phyloP scores from a whole-genome alignment of 1,140 invertebrate species.

The Halesus radiatus region DNA sequence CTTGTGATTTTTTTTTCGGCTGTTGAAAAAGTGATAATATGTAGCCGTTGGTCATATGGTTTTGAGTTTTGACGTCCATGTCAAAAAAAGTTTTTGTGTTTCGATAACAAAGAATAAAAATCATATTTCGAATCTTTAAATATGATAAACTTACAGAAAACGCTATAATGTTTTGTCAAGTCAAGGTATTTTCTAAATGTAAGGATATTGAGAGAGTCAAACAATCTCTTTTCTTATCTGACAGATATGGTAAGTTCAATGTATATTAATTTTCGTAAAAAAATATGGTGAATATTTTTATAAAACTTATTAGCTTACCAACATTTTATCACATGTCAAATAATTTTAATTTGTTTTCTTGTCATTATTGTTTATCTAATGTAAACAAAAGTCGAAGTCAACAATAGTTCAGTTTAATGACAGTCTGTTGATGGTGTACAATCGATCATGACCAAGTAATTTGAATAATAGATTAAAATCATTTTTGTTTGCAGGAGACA shows the following conservation, averaged over 20 bases:
- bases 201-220: slow-evolving; percentile 74
- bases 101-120: slow-evolving; percentile 20
- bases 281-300: no score
- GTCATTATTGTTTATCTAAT: no score
- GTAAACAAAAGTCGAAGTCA: no score
- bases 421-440: no score
- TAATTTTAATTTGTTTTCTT: no score
- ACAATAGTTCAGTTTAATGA: no score
- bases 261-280: neutral
- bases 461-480: no score
- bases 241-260: slow-evolving; percentile 64
- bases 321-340: no score
- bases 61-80: neutral
- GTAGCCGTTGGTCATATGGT: slow-evolving; percentile 1
- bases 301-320: no score
- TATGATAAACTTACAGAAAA: slow-evolving; percentile 14
- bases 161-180: slow-evolving; percentile 76
- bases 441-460: no score
- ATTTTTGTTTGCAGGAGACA: slow-evolving; percentile 67
- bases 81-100: slow-evolving; percentile 24
- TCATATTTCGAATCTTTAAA: neutral
- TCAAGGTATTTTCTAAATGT: slow-evolving; percentile 77
- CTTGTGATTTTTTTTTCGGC: no score
- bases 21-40: neutral
- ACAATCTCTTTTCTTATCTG: slow-evolving; percentile 71